These are phyloP conservation scores for Pseudococcus viburni DNA, from an alignment of 2,888 invertebrate species.

Conservation along the genomic window DNA sequence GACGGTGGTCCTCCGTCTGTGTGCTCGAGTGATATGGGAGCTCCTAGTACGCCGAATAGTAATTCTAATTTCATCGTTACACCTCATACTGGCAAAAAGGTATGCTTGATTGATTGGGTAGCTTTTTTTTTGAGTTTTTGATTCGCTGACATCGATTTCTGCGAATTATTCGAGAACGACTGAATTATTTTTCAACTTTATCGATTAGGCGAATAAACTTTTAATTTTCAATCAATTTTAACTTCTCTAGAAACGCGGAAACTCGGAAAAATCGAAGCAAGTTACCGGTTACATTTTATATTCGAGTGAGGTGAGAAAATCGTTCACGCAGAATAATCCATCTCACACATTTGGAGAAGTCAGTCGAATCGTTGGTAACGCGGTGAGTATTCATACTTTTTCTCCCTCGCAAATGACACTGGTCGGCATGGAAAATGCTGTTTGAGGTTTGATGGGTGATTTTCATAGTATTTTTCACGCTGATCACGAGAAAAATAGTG, in stretches of 20 bases:
- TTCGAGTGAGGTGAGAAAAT: conserved; percentile 95
- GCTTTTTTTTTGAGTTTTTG: neutral
- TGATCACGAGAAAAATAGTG: too few relatives aligned
- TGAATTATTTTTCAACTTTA: too few relatives aligned
- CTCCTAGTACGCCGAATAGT: conserved; percentile 72
- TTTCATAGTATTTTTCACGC: too few relatives aligned
- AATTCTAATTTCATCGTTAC: conserved; percentile 64
- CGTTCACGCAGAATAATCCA: conserved; percentile 93
- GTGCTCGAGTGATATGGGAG: conserved; percentile 83
- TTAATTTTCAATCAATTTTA: neutral
- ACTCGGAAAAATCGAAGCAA: conserved; percentile 74
- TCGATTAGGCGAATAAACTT: too few relatives aligned
- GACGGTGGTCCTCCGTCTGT: conserved; percentile 86
- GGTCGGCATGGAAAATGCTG: too few relatives aligned
- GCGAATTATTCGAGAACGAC: too few relatives aligned
- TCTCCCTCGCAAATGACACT: too few relatives aligned
- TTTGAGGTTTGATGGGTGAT: too few relatives aligned
- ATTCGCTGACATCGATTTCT: neutral
- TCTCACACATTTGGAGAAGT: conserved; percentile 93
- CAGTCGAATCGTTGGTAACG: conserved; percentile 80
- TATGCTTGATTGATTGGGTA: neutral
- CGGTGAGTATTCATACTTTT: conserved; percentile 73
- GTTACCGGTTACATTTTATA: conserved; percentile 98
- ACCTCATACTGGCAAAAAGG: conserved; percentile 56
- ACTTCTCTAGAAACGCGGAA: conserved; percentile 56